Conservation (phyloP, 2,888 invertebrate species). For the Zygothrica quintamaculata region DNA sequence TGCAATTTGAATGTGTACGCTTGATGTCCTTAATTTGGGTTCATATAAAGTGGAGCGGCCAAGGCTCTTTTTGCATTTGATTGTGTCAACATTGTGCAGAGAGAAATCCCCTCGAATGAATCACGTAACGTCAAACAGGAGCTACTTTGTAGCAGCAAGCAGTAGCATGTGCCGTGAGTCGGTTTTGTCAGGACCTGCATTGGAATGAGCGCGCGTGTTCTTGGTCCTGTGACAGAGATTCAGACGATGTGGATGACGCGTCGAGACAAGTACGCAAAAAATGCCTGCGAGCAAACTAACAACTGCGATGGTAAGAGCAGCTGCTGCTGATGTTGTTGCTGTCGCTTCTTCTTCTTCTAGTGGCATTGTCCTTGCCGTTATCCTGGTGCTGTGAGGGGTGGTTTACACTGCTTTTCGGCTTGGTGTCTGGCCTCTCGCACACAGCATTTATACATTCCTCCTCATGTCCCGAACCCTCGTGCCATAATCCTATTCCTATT, state of each 20-base stretch:
- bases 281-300: constrained; percentile 75
- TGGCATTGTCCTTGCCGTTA: constrained; percentile 71
- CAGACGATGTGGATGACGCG: constrained; percentile 57
- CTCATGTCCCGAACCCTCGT: constrained; percentile 18
- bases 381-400: constrained; percentile 63
- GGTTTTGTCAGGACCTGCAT: constrained; percentile 35
- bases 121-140: constrained; percentile 49
- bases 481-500: constrained; percentile 3
- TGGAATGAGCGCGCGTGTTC: constrained; percentile 70
- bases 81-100: constrained; percentile 14
- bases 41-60: constrained; percentile 27
- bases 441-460: constrained; percentile 57
- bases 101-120: constrained; percentile 49
- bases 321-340: constrained; percentile 40
- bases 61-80: constrained; percentile 22
- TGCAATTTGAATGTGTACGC: constrained; percentile 4
- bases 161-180: constrained; percentile 29
- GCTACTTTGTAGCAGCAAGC: constrained; percentile 25
- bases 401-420: constrained; percentile 58
- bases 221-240: constrained; percentile 50
- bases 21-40: constrained; percentile 16
- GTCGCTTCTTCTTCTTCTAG: constrained; percentile 49
- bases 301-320: constrained; percentile 27
- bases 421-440: constrained; percentile 49
- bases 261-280: constrained; percentile 75